phyloP scores from a whole-genome alignment of 1,140 invertebrate genomes.

The Centruroides sculpturatus region DNA sequence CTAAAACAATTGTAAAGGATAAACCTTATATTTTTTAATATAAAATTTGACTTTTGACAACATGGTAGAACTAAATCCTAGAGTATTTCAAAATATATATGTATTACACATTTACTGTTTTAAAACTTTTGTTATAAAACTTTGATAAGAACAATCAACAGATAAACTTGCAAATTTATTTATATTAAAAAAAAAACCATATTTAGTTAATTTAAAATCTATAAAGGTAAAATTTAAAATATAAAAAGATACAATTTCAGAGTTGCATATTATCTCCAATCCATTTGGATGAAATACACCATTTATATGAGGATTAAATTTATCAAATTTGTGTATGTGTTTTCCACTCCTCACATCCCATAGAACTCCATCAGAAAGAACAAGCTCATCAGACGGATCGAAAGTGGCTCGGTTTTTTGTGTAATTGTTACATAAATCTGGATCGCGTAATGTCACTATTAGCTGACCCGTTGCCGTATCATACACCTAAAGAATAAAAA shows the following conservation, averaged over 20 bases:
- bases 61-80: too few species aligned
- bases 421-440: constrained; percentile 78
- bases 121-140: too few species aligned
- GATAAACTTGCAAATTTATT: too few species aligned
- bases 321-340: constrained; percentile 89
- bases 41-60: too few species aligned
- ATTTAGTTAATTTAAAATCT: too few species aligned
- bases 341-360: constrained; percentile 76
- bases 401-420: constrained; percentile 87
- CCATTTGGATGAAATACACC: constrained; percentile 97
- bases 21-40: too few species aligned
- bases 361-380: constrained; percentile 88
- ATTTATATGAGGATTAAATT: constrained; percentile 84
- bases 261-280: constrained; percentile 59
- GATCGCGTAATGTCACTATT: constrained; percentile 52
- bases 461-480: constrained; percentile 68
- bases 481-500: constrained; percentile 49
- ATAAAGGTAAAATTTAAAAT: too few species aligned
- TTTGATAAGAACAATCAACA: too few species aligned
- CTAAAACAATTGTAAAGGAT: too few species aligned
- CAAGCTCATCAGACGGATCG: constrained; percentile 79
- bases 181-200: too few species aligned
- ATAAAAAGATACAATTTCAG: constrained; percentile 33
- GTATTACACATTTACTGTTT: too few species aligned
- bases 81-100: too few species aligned